Conservation (phyloP, 2,797 vertebrate genomes). For the Clarias pachynema region DNA sequence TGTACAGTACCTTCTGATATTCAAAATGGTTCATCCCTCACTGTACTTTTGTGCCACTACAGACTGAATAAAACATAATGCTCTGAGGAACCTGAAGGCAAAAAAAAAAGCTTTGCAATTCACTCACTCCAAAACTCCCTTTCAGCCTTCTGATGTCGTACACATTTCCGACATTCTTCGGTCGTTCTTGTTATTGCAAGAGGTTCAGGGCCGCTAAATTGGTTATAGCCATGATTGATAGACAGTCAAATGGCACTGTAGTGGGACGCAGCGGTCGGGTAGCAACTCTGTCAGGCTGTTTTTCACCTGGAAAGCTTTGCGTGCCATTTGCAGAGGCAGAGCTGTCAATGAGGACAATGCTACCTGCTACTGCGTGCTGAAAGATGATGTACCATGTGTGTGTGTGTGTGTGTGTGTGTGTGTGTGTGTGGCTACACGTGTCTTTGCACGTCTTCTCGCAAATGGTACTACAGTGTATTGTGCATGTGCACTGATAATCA, state of each 20-base stretch:
- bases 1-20: background rate
- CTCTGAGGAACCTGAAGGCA: slow-evolving; percentile 12
- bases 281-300: slow-evolving; percentile 65
- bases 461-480: slow-evolving; percentile 17
- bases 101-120: slow-evolving; percentile 1
- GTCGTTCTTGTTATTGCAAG: slow-evolving; percentile 21
- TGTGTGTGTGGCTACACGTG: background rate
- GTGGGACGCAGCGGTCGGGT: slow-evolving; percentile 62
- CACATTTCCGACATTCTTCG: slow-evolving; percentile 34
- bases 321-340: slow-evolving; percentile 55
- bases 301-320: slow-evolving; percentile 56
- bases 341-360: slow-evolving; percentile 62
- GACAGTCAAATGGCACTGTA: slow-evolving; percentile 56
- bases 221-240: slow-evolving; percentile 58
- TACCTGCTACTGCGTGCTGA: slow-evolving; percentile 48
- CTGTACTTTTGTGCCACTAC: background rate
- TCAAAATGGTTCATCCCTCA: slow-evolving; percentile 18
- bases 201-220: slow-evolving; percentile 56
- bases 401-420: slow-evolving; percentile 3
- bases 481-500: slow-evolving; percentile 32
- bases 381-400: slow-evolving; percentile 39
- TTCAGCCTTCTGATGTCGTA: slow-evolving; percentile 36
- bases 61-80: slow-evolving; percentile 25
- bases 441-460: background rate
- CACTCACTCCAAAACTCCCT: background rate